Evolutionary conservation across 1,140 invertebrate genomes (phyloP), one percentile per base, ranked within the genome.

Genomic region (Ylistrum balloti): DNA sequence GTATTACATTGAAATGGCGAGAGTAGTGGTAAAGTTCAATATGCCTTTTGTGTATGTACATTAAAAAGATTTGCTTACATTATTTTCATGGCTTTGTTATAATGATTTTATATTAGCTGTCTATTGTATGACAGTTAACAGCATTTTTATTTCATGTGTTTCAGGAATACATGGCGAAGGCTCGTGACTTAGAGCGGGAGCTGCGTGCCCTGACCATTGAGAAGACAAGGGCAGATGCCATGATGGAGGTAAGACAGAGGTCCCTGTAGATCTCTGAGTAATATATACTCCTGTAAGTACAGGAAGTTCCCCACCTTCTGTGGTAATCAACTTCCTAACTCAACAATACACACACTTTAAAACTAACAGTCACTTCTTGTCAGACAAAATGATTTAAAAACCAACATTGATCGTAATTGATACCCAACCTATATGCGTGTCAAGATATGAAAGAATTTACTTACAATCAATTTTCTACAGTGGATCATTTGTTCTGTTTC

Each of bases 141-240:
- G 20, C 17, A 45, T 45, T 45, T 13, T 45, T 9, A 45, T 45
- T 45, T 45, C 85, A 22, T 88, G n/a, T 88, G 35, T 94, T 94
- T 32, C 93, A 96, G 95, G 95, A 96, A 33, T 95, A 95, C 91
- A 94, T 94, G 89, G 89, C 92, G 0, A 95, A 95, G 48, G 93
- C 94, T 33, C 91, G 94, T 33, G 95, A 95, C 85, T 91, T 95
- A n/a, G 95, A 96, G 91, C 90, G 93, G 87, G 95, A 96, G 89
- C 86, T 96, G 41, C 92, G 94, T 33, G 91, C 91, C 33, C 87
- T 95, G 33, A 94, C 94, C 9, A 91, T 95, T 1, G 95, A 95
- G 56, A 95, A 95, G 90, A 94, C 94, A 0, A 92, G 95, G 33
- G 93, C 94, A 34, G 95, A 95, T 86, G 90, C 93, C 7, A 91